phyloP scores from a whole-genome alignment of 2,888 invertebrate species.

The Morpho helenor region DNA sequence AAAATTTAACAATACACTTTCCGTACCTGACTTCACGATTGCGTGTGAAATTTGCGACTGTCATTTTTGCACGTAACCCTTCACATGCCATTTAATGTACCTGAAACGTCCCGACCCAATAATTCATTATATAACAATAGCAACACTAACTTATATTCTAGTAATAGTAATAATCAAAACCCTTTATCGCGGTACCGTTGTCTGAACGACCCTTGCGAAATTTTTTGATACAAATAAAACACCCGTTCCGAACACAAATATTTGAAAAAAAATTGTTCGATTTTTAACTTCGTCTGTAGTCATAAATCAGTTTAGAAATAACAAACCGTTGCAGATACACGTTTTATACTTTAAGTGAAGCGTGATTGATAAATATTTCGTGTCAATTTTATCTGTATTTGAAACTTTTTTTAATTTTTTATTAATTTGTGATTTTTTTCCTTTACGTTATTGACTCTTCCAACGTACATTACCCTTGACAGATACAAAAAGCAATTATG shows the following conservation, averaged over 20 bases:
- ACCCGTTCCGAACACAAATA: slow-evolving; percentile 75
- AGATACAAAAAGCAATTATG: too few species aligned
- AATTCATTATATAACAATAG: slow-evolving; percentile 76
- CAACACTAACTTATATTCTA: slow-evolving; percentile 67
- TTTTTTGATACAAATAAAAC: slow-evolving; percentile 75
- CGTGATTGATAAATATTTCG: slow-evolving; percentile 51
- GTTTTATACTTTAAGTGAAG: slow-evolving; percentile 64
- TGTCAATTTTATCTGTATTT: slow-evolving; percentile 12
- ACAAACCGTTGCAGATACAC: slow-evolving; percentile 58
- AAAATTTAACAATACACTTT: slow-evolving; percentile 8
- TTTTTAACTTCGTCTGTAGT: slow-evolving; percentile 66
- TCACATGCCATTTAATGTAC: slow-evolving; percentile 73
- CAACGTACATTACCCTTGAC: too few species aligned
- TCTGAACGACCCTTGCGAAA: slow-evolving; percentile 70
- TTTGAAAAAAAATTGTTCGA: slow-evolving; percentile 59
- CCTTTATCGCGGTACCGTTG: slow-evolving; percentile 62
- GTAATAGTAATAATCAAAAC: slow-evolving; percentile 70
- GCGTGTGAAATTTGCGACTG: slow-evolving; percentile 69
- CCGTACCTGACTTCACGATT: slow-evolving; percentile 62
- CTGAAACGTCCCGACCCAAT: slow-evolving; percentile 77
- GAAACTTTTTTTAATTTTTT: too few species aligned
- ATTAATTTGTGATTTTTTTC: too few species aligned
- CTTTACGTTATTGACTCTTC: too few species aligned
- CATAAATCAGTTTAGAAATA: slow-evolving; percentile 73
- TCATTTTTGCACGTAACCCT: slow-evolving; percentile 71